Conservation (phyloP, 2,113 vertebrate genomes). For the Chaetops frenatus region DNA sequence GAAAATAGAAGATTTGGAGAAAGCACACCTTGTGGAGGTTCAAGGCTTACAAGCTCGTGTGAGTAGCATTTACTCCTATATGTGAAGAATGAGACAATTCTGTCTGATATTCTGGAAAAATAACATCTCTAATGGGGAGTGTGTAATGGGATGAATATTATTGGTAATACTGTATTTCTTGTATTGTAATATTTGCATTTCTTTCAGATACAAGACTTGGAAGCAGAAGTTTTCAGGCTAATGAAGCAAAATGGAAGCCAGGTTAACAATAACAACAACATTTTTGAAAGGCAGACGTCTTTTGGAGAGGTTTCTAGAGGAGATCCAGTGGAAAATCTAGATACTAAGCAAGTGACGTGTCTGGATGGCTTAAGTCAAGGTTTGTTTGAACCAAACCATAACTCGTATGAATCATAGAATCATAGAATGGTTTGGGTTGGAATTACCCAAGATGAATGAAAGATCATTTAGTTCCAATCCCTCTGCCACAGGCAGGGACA, state of each 20-base stretch:
- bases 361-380: slow-evolving; percentile 76
- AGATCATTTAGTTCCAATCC: background rate
- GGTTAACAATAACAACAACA: slow-evolving; percentile 97
- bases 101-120: background rate
- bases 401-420: background rate
- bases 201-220: slow-evolving; percentile 86
- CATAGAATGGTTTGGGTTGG: background rate
- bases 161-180: background rate
- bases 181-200: no score
- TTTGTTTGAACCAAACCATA: slow-evolving; percentile 53
- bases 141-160: background rate
- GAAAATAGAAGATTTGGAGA: slow-evolving; percentile 93
- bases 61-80: slow-evolving; percentile 36
- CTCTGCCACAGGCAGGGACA: background rate
- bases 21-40: slow-evolving; percentile 88
- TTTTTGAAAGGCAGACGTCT: slow-evolving; percentile 77
- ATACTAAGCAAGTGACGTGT: slow-evolving; percentile 69
- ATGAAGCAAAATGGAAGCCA: slow-evolving; percentile 95
- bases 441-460: background rate
- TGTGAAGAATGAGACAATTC: background rate
- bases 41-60: slow-evolving; percentile 91
- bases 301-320: slow-evolving; percentile 69
- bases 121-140: background rate
- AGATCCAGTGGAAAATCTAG: slow-evolving; percentile 69
- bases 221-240: slow-evolving; percentile 89